Evolutionary conservation across 2,888 invertebrate species (phyloP), one percentile per base, ranked within the genome.

Genomic region (Yponomeuta evonymella): DNA sequence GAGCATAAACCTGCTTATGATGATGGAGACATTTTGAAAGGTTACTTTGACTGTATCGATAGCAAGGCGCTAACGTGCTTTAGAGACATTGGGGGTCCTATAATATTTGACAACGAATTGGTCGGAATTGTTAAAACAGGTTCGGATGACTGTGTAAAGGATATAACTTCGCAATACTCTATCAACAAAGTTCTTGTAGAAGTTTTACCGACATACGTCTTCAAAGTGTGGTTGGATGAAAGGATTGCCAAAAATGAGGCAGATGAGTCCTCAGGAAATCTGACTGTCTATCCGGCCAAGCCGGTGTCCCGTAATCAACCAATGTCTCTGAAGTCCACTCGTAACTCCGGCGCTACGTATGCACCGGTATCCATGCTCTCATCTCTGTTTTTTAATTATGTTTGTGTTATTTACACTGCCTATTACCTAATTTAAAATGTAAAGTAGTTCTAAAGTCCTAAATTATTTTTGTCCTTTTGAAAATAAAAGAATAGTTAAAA

Each of bases 51-150:
- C 73, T 92, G 91, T 72, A 79, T 90, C 36, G 89, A 90, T 70
- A 88, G 89, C 0, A 90, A 88, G 77, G 78, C 86, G n/a, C 72
- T 75, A 1, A 87, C 87, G 1, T 92, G 91, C 77, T 92, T 87
- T 74, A 88, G 79, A 79, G 91, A 92, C 71, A 78, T 79, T 12
- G 91, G 91, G 67, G 90, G 90, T 1, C 90, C 91, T 11, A 83
- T 80, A 10, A 77, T 91, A 73, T 82, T 81, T 73, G 81, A 84
- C 71, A 83, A 88, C 74, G 84, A 89, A 79, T 79, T 92, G 4
- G 75, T 89, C 70, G 90, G 91, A n/a, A 77, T 92, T 43, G 76
- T 91, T 6, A 75, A 76, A 8, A 79, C 75, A 72, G 91, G 91
- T 23, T 82, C 86, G 79, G 75, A 78, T 5, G 82, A 83, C 69